phyloP scores from a whole-genome alignment of 2,797 vertebrate species.

The Bucorvus abyssinicus region DNA sequence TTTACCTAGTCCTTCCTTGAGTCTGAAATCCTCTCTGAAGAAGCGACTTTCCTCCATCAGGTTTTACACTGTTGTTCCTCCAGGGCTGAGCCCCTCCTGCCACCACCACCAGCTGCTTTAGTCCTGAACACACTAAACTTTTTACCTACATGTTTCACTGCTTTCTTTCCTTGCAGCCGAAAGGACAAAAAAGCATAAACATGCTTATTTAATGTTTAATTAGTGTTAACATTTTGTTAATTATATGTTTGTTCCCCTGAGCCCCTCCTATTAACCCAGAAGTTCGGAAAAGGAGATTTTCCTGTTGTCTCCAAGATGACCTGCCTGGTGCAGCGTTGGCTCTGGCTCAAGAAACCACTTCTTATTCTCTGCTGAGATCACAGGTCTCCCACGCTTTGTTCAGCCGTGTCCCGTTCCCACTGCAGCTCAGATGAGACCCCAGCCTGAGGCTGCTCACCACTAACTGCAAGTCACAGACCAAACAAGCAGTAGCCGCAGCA shows the following conservation, averaged over 20 bases:
- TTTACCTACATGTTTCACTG: not conserved
- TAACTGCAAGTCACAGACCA: not conserved
- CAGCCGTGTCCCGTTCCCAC: not conserved
- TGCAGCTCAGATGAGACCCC: not conserved
- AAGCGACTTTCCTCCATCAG: not conserved
- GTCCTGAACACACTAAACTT: not conserved
- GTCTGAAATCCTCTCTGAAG: not conserved
- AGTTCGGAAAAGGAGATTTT: not conserved
- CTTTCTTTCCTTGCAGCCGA: not conserved
- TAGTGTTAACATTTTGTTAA: not conserved
- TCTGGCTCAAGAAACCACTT: not conserved
- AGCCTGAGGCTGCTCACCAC: not conserved
- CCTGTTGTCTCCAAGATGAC: not conserved
- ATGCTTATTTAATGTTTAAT: not conserved
- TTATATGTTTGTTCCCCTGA: not conserved
- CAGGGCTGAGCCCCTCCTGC: not conserved
- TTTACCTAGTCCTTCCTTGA: not conserved
- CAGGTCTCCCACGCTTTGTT: fast-evolving
- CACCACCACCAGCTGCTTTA: not conserved
- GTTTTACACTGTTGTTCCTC: not conserved
- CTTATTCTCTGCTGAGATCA: fast-evolving
- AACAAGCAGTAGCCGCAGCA: not conserved
- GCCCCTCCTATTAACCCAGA: not conserved
- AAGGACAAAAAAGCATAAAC: not conserved
- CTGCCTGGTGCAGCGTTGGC: not conserved